Base-by-base conservation (phyloP, 2,888 invertebrate species). In the Pomacea canaliculata region DNA sequence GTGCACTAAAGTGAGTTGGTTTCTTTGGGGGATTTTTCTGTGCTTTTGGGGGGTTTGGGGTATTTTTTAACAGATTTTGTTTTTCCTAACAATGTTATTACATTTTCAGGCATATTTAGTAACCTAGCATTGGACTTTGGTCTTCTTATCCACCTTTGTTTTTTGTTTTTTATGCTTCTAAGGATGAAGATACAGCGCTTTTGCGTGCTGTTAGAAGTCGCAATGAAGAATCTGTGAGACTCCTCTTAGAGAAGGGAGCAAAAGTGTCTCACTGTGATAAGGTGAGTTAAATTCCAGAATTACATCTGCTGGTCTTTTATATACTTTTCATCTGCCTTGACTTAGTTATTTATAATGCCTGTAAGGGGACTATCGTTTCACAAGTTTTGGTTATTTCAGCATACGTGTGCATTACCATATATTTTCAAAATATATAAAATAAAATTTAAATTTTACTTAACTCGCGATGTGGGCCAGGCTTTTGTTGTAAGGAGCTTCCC, bases 151-250 rank as follows among this genome's bases (percentile, higher is more conserved):
- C 12, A 8, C 51, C 16, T 56, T 56, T 56, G 2, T 3, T 56
- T 7, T 56, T 23, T 23, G 23, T 23, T 23, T 13, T 13, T 56
- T 56, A 16, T 10, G 12, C 7, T 76, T 10, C 71, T 18, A 82
- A 95, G 94, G 97, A 97, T 89, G 98, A 97, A 0, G 98, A 99
- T 89, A 98, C 98, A 0, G 94, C 98, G 0, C 92, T 99, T 70
- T 92, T 99, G 87, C 94, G 97, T 83, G 97, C 97, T 19, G 98
- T 98, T 51, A 93, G 97, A 73, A 96, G 95, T 83, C 94, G 98
- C 12, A 96, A 97, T 92, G 94, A 95, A 63, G 97, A 97, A 88
- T 95, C 97, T 88, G 97, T 97, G 67, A 95, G 97, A 89, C 90
- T 98, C 86, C 92, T 99, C 81, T 91, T 99, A 81, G 97, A 98